Conservation (phyloP, 2,113 vertebrate species). For the Hemiprocne comata region DNA sequence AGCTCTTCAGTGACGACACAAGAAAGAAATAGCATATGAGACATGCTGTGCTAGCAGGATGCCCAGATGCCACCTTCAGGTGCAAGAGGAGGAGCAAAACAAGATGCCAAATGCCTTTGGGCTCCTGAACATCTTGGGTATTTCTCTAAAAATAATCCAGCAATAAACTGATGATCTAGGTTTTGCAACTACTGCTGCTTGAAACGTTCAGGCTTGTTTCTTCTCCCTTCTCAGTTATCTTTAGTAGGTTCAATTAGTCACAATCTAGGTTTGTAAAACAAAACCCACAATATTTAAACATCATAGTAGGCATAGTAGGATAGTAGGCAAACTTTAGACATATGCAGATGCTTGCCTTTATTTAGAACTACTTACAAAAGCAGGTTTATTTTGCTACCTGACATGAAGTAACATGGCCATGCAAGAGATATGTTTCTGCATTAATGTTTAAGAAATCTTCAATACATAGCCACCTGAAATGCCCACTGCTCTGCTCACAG, state of each 20-base stretch:
- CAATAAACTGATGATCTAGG: background rate
- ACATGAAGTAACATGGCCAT: background rate
- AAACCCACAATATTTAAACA: background rate
- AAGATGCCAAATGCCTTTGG: conserved; percentile 22
- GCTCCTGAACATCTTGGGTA: background rate
- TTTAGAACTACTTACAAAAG: background rate
- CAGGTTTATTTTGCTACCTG: background rate
- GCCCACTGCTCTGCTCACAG: background rate
- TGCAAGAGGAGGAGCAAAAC: background rate
- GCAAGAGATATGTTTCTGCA: background rate
- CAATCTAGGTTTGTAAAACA: background rate
- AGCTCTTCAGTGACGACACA: conserved; percentile 22
- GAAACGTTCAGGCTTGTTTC: background rate
- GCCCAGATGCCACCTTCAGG: conserved; percentile 59
- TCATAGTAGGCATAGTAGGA: background rate
- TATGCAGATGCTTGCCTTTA: background rate
- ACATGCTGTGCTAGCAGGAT: conserved; percentile 42
- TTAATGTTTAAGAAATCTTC: background rate
- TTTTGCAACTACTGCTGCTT: background rate
- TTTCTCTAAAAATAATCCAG: conserved; percentile 37
- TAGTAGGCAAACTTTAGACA: background rate
- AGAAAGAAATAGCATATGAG: conserved; percentile 50
- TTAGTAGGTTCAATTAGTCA: background rate
- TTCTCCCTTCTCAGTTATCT: background rate
- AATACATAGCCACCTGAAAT: background rate